Evolutionary conservation across 2,797 vertebrate genomes (phyloP).

Genomic region (Tenualosa ilisha): DNA sequence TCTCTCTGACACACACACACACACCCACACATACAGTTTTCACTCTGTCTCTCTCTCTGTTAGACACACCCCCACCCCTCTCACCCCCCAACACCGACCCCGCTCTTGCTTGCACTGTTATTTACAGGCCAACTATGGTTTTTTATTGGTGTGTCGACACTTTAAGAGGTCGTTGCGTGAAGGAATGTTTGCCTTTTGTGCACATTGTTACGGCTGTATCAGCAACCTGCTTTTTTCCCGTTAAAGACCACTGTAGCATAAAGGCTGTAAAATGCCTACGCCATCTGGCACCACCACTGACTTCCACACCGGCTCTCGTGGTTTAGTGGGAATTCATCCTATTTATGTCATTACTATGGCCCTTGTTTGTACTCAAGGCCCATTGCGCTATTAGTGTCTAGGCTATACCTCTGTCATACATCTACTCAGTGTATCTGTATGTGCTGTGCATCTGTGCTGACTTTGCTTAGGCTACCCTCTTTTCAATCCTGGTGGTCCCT

Average conservation of each 20-base stretch:
- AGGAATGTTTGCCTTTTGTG: constrained; percentile 50
- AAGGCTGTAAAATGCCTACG: background rate
- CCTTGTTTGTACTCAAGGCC: background rate
- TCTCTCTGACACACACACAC: background rate
- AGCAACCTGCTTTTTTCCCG: background rate
- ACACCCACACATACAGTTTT: too few species aligned
- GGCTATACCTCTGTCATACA: too few species aligned
- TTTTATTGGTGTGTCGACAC: constrained; percentile 63
- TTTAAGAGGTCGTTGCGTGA: constrained; percentile 58
- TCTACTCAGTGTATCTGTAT: background rate
- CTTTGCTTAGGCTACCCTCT: background rate
- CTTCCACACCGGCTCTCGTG: background rate
- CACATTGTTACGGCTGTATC: constrained; percentile 37
- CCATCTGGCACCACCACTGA: background rate
- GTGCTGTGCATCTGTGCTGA: background rate
- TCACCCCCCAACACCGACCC: too few species aligned
- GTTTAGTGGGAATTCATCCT: background rate
- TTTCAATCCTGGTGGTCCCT: background rate
- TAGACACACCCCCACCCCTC: background rate
- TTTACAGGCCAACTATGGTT: constrained; percentile 51
- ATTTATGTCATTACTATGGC: background rate
- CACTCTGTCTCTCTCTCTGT: background rate
- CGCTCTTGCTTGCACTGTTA: constrained; percentile 53
- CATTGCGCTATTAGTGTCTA: too few species aligned
- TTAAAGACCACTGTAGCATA: constrained; percentile 8